Conservation (phyloP, 2,888 invertebrate genomes). For the Crematogaster levior region DNA sequence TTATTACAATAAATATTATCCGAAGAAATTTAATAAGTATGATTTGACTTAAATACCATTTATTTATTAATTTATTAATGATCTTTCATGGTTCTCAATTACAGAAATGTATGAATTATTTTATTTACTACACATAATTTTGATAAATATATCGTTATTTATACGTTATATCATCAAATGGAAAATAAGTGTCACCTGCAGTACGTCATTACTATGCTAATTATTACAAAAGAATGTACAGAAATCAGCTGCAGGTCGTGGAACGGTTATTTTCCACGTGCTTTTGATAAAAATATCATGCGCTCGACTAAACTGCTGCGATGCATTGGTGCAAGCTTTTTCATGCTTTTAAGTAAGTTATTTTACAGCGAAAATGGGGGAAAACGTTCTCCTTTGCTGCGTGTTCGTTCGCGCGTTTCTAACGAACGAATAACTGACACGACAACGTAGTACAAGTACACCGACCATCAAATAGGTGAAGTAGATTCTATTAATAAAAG, state of each 20-base stretch:
- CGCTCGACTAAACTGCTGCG: background rate
- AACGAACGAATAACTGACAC: conserved; percentile 18
- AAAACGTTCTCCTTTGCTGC: background rate
- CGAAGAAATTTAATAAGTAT: background rate
- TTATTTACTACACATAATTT: background rate
- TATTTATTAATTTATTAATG: background rate
- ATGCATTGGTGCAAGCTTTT: background rate
- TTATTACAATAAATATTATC: background rate
- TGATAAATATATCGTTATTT: conserved; percentile 27
- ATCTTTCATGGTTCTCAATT: background rate
- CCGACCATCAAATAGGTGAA: conserved; percentile 64
- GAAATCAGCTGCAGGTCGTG: background rate
- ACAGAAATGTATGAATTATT: background rate
- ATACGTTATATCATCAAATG: background rate
- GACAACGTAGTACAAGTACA: conserved; percentile 62
- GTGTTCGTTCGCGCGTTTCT: background rate
- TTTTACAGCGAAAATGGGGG: conserved; percentile 9
- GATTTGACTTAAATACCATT: background rate
- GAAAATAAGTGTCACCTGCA: conserved; percentile 24
- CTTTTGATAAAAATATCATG: conserved; percentile 46
- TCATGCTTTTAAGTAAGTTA: conserved; percentile 29
- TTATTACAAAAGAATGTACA: conserved; percentile 25
- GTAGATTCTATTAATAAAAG: conserved; percentile 72
- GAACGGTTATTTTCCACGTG: conserved; percentile 18
- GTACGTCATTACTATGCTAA: conserved; percentile 19